Evolutionary conservation across 2,113 vertebrate genomes (phyloP).

Genomic region (Perca schrenkii): DNA sequence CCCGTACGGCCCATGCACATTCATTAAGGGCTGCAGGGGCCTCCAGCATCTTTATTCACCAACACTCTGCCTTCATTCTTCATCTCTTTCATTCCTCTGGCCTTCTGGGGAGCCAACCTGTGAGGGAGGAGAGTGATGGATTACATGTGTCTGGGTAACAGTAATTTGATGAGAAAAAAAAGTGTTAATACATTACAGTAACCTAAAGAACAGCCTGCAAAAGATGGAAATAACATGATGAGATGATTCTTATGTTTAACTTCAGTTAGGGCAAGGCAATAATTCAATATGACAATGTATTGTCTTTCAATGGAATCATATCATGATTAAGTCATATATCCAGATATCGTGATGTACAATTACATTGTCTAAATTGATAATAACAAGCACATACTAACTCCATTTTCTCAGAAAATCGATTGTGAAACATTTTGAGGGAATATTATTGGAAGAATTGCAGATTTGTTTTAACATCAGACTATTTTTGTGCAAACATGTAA

Average conservation of each 20-base stretch:
- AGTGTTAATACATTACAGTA: constrained; percentile 7
- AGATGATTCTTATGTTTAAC: neutral
- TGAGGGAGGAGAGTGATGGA: constrained; percentile 38
- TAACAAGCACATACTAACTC: too few species aligned
- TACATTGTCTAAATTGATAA: too few species aligned
- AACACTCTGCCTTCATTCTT: constrained; percentile 31
- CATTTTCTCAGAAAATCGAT: too few species aligned
- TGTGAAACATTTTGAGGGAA: too few species aligned
- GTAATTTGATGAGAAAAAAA: constrained; percentile 29
- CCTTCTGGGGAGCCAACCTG: constrained; percentile 26
- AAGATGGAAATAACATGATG: neutral
- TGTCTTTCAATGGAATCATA: too few species aligned
- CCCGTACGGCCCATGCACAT: constrained; percentile 24
- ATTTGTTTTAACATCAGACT: too few species aligned
- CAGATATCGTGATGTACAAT: too few species aligned
- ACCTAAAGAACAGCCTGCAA: neutral
- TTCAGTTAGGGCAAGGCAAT: neutral
- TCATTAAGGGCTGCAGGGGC: constrained; percentile 36
- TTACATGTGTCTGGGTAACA: constrained; percentile 16
- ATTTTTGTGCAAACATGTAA: too few species aligned
- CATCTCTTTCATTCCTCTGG: constrained; percentile 37
- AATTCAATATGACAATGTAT: too few species aligned
- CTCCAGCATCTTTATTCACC: constrained; percentile 49
- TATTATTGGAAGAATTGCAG: too few species aligned
- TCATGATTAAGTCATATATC: too few species aligned